A percentile compares a stretch with the other conserved stretches of the same genome.
Conservation (phyloP, 2,113 vertebrate species). For the Bubo bubo region DNA sequence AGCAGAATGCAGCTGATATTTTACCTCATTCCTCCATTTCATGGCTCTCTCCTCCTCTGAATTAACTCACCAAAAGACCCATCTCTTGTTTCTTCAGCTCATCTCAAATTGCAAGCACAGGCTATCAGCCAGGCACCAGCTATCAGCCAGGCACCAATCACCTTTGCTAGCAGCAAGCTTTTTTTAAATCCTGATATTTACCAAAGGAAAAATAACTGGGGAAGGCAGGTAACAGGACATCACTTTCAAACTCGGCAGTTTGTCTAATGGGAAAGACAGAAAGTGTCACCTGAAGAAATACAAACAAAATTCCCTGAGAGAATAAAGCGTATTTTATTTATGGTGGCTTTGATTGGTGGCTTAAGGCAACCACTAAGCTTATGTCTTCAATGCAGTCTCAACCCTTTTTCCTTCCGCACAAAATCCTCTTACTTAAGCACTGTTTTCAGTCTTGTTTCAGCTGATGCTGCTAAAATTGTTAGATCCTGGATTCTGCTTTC, state of each 20-base stretch:
- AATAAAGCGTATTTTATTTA: slow-evolving; percentile 4
- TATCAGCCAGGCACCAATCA: not conserved
- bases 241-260: not conserved
- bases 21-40: slow-evolving; percentile 47
- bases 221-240: slow-evolving; percentile 14
- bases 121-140: not conserved
- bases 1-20: not conserved
- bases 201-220: slow-evolving; percentile 3
- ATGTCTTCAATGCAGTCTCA: not conserved
- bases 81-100: not conserved
- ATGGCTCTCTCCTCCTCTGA: not conserved
- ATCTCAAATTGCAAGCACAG: not conserved
- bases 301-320: not conserved
- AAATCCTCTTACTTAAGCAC: slow-evolving; percentile 34
- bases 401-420: not conserved
- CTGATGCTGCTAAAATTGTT: slow-evolving; percentile 29
- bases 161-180: not conserved
- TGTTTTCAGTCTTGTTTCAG: not conserved
- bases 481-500: slow-evolving; percentile 21
- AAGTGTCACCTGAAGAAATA: not conserved
- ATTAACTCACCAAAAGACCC: not conserved
- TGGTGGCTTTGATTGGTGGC: not conserved
- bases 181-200: slow-evolving; percentile 9
- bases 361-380: not conserved
- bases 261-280: not conserved